Base-by-base conservation (phyloP, 2,888 invertebrate species). In the Aphodius granarius region DNA sequence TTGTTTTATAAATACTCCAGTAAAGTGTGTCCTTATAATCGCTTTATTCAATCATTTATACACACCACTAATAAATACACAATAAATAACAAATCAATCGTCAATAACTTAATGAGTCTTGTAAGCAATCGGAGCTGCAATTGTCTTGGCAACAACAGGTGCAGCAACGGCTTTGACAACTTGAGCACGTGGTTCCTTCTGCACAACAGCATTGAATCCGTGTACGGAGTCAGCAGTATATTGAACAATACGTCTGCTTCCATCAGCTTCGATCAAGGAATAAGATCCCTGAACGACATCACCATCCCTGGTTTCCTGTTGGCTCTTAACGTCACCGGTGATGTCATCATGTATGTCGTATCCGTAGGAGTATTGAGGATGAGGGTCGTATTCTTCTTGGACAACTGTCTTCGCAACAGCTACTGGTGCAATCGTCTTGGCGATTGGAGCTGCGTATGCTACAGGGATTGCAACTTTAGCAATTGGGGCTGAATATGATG, bases 161-260 rank as follows among this genome's bases (percentile, higher is more conserved):
- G 78, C 79, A 62, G 81, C 82, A 63, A 81, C 81, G 71, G 80
- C 77, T 76, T 78, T 79, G 0, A 86, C 87, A 80, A 83, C 82
- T 16, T 82, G 82, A 0, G 89, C 89, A 19, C 79, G 81, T 68
- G 91, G 90, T 78, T 90, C 91, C 81, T 89, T 89, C 86, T 90
- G 90, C 0, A 92, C 91, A 65, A 91, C 89, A 9, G 91, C 91
- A 84, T 91, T 91, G 86, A 91, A 91, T 1, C 91, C 91, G 79
- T 90, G 90, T 74, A 88, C 87, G 22, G 90, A 89, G 81, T 91
- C 91, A 17, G 91, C 91, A 66, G 87, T 87, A 83, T 89, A 89
- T 82, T 89, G 88, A 16, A 89, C 89, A 81, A 87, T 83, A 77
- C 89, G 87, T 75, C 87, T 85, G 73, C 88, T 88, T 79, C 89